These are phyloP conservation scores for Cecropterus lyciades DNA, from an alignment of 1,140 invertebrate species.

Conservation along the genomic window DNA sequence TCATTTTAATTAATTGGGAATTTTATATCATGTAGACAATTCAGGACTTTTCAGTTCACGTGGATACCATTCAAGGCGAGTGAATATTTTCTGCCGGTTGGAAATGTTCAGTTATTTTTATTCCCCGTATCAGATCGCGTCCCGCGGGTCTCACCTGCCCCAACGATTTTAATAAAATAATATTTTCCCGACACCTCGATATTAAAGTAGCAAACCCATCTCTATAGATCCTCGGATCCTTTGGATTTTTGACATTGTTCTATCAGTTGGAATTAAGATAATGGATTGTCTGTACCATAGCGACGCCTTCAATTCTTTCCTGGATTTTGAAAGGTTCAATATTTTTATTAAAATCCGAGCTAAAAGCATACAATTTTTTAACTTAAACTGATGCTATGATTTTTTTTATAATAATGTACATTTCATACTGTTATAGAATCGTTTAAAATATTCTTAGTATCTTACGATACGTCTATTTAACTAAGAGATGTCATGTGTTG, in stretches of 20 bases:
- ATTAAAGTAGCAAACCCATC: constrained; percentile 44
- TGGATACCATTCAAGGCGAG: constrained; percentile 1
- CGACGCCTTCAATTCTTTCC: constrained; percentile 3
- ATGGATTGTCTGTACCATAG: constrained; percentile 14
- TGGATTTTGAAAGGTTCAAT: constrained; percentile 19
- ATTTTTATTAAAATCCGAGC: constrained; percentile 10
- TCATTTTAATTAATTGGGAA: not conserved
- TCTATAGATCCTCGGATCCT: constrained; percentile 13
- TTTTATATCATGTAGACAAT: constrained; percentile 38
- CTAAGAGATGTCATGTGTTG: no score
- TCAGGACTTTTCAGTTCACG: constrained; percentile 5
- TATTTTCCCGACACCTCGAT: constrained; percentile 50
- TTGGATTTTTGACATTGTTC: constrained; percentile 21
- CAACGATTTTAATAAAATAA: constrained; percentile 71
- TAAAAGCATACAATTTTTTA: not conserved
- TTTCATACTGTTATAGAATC: no score
- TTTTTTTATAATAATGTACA: no score
- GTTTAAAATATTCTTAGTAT: no score
- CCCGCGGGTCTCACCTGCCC: constrained; percentile 54
- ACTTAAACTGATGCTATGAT: not conserved
- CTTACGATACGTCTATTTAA: no score
- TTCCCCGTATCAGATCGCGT: constrained; percentile 47
- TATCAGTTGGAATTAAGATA: constrained; percentile 31
- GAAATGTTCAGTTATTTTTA: constrained; percentile 60
- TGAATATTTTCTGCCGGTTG: constrained; percentile 28